Percentiles rank a stretch among this genome's conserved stretches.
These are phyloP conservation scores for Eriosoma lanigerum DNA, from an alignment of 1,140 invertebrate genomes.

Conservation along the genomic window DNA sequence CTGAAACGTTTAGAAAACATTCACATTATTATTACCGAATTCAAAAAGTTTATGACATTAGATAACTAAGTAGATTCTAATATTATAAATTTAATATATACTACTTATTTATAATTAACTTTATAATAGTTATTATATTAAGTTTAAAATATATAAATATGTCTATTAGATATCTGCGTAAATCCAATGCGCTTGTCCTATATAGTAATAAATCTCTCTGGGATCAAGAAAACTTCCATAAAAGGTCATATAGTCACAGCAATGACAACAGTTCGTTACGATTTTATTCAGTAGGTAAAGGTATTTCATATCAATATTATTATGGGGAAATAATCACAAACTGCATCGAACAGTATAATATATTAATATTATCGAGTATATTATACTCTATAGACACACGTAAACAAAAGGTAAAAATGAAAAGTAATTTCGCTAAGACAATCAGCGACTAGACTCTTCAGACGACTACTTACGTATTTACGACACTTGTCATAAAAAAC, in stretches of 20 bases:
- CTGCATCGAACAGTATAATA: neutral
- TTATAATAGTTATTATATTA: too few relatives aligned
- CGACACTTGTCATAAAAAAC: constrained; percentile 11
- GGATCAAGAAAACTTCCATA: constrained; percentile 31
- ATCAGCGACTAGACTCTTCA: neutral
- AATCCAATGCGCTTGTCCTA: neutral
- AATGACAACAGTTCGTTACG: constrained; percentile 27
- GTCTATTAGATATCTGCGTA: too few relatives aligned
- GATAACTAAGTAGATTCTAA: too few relatives aligned
- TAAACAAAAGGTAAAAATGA: neutral
- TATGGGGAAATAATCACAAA: neutral
- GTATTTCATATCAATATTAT: too few relatives aligned
- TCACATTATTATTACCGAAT: neutral
- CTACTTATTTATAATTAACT: too few relatives aligned
- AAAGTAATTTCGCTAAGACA: constrained; percentile 6
- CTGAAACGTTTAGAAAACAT: neutral
- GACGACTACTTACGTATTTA: neutral
- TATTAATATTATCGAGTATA: neutral
- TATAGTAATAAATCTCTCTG: constrained; percentile 13
- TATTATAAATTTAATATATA: too few relatives aligned
- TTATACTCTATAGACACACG: neutral
- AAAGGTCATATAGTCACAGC: constrained; percentile 1
- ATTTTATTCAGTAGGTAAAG: constrained; percentile 30
- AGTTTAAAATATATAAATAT: too few relatives aligned
- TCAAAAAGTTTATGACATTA: too few relatives aligned